Evolutionary conservation across 2,113 vertebrate genomes (phyloP), one percentile per base, ranked within the genome.

Genomic region (Boleophthalmus pectinirostris): DNA sequence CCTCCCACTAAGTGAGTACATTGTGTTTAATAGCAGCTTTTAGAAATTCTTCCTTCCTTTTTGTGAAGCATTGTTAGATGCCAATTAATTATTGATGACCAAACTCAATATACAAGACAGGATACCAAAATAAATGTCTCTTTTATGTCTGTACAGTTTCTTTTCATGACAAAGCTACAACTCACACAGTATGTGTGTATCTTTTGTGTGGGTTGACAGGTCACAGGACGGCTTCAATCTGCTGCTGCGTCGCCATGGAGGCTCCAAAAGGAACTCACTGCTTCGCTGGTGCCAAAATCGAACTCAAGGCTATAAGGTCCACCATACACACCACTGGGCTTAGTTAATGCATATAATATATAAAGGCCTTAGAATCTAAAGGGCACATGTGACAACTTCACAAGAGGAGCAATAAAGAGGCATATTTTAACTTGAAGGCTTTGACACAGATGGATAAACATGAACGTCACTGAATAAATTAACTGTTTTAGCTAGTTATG

Each of bases 281-380:
- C 91, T 95, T 56, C 93, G 92, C 74, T 95, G 94, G 94, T 93
- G 93, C 83, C 94, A 95, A 81, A 92, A 85, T 75, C 88, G 90
- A 72, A 94, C 94, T 10, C 91, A 91, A 15, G 93, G 94, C 69
- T 95, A 95, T 86, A 87, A 94, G 94, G 94, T 95, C 72, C 75
- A 2, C 24, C 35, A 45, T 14, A 5, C 33, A 8, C 15, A 38
- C 23, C 23, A 2, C 2, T 61, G 25, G 18, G 2, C 15, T 49
- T 21, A 47, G 16, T 64, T 38, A 64, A 38, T 38, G 38, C 13
- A 38, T 43, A 12, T 63, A n/a, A 35, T 51, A 35, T 25, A 15
- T 15, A 58, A 58, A 25, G 56, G 14, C 56, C 23, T 24, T 25
- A 24, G 56, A 24, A 58, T 24, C 56, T 58, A 24, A 58, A 58